Base-by-base conservation (phyloP, 2,888 invertebrate genomes). In the Sabellastarte sp. region DNA sequence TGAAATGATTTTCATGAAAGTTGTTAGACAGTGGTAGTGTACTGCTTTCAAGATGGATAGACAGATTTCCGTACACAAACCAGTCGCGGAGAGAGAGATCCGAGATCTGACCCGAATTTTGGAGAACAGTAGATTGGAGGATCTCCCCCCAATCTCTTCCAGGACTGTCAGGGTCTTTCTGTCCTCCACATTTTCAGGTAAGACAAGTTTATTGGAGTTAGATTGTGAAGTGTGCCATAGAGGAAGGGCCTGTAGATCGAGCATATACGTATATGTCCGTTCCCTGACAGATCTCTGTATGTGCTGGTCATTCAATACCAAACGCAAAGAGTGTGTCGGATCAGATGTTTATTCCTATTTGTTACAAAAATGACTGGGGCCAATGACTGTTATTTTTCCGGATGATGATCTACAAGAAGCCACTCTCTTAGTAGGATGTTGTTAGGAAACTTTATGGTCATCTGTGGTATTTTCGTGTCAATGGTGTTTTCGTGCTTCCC, bases 111-210 rank as follows among this genome's bases (percentile, higher is more conserved):
- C 53, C 10, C 53, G 24, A 5, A 53, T 53, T 24, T 5, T 53
- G 5, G 53, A 53, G 5, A 26, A 5, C 41, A 41, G 20, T 20
- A 41, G 20, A 10, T 26, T 70, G 30, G 68, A 68, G 2, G 56
- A 63, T 31, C 59, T 70, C 26, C 70, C 70, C 3, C 65, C 64
- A 20, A 50, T 64, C 26, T 60, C 64, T 3, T 62, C 68, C 1
- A 64, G 65, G 50, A 28, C 66, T 2, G 66, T 73, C 57, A 55
- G 70, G n/a, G 65, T 73, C 26, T 73, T 73, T 59, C 63, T 71
- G 31, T 68, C 70, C 53, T 73, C 73, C 24, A 73, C 73, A 2
- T 73, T 73, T 63, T 69, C 73, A 63, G 73, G 73, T 73, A 50
- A 62, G 5, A 5, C 5, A 26, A 53, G 10, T 10, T 41, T 41